phyloP scores from a whole-genome alignment of 30 jellyfish, hydroid and myxozoan genomes.

The Turritopsis rubra region DNA sequence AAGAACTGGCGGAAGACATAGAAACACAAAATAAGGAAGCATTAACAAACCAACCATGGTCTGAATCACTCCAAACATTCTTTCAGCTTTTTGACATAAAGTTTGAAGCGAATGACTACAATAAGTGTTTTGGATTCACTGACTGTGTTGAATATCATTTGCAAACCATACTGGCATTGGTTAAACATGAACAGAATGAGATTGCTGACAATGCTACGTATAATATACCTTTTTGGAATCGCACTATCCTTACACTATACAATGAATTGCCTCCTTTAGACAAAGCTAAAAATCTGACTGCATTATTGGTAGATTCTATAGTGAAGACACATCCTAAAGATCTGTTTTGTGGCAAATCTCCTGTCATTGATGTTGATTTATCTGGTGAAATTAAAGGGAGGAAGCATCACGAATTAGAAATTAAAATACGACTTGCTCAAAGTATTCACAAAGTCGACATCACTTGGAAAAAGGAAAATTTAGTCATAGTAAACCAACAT shows the following conservation, averaged over 20 bases:
- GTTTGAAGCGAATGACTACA: constrained; percentile 23
- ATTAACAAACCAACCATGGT: constrained; percentile 33
- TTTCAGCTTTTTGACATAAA: constrained; percentile 21
- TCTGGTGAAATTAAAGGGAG: constrained; percentile 24
- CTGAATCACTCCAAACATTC: constrained; percentile 13
- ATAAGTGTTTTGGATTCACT: constrained; percentile 32
- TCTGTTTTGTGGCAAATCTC: constrained; percentile 39
- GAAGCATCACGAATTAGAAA: not conserved
- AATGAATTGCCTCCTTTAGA: not conserved
- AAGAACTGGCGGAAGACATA: constrained; percentile 29
- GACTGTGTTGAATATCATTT: constrained; percentile 40
- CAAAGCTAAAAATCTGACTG: constrained; percentile 4
- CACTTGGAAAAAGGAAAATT: constrained; percentile 43
- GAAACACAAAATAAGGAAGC: not conserved
- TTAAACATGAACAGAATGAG: constrained; percentile 24
- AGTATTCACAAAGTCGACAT: constrained; percentile 18
- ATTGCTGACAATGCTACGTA: constrained; percentile 22
- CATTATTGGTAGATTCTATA: constrained; percentile 9
- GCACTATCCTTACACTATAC: constrained; percentile 15
- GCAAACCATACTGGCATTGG: constrained; percentile 8
- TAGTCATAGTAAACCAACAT: not conserved
- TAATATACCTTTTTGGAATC: constrained; percentile 25
- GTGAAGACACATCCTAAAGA: constrained; percentile 3
- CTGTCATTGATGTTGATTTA: constrained; percentile 35
- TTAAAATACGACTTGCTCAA: constrained; percentile 10